Evolutionary conservation across 2,113 vertebrate genomes (phyloP).

Genomic region (Anoplopoma fimbria): DNA sequence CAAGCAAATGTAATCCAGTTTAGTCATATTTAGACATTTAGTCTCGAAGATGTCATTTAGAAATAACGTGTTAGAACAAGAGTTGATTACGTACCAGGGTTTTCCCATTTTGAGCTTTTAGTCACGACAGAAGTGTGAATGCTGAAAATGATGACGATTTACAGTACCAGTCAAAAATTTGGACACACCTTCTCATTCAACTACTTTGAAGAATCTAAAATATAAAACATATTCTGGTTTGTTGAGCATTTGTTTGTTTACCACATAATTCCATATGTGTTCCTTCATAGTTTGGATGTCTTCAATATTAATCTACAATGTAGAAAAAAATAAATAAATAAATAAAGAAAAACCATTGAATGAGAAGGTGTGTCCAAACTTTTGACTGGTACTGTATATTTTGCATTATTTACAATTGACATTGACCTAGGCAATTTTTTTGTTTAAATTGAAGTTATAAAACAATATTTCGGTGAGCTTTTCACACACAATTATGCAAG

Average conservation of each 20-base stretch:
- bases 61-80: constrained; percentile 1
- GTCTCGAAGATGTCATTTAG: background rate
- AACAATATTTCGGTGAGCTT: background rate
- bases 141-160: background rate
- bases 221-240: too few species aligned
- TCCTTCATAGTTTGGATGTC: too few species aligned
- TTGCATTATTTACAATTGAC: background rate
- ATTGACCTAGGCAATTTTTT: background rate
- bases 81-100: background rate
- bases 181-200: too few species aligned
- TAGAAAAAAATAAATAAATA: too few species aligned
- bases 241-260: too few species aligned
- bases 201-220: too few species aligned
- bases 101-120: background rate
- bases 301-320: too few species aligned
- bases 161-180: too few species aligned
- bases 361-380: too few species aligned
- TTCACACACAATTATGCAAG: background rate
- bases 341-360: too few species aligned
- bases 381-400: too few species aligned
- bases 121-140: background rate
- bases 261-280: too few species aligned
- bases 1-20: background rate
- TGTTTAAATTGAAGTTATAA: background rate
- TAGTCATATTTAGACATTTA: background rate